phyloP scores from a whole-genome alignment of 2,113 vertebrate species.

The Phalacrocorax brasilianus region DNA sequence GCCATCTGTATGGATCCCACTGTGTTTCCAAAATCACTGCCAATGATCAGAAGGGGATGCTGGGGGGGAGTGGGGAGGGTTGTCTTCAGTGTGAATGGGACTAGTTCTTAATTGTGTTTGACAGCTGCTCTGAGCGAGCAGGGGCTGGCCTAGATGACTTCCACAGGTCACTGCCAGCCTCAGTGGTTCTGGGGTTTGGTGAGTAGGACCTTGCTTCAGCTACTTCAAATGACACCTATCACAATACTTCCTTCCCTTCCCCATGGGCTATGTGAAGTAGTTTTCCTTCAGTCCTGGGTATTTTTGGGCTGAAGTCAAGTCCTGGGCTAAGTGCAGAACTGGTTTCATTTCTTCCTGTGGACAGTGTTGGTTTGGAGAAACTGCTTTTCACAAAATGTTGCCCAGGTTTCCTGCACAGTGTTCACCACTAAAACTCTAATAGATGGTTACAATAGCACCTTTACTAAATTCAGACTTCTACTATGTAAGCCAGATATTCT shows the following conservation, averaged over 20 bases:
- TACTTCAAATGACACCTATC: not conserved
- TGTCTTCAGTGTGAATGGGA: not conserved
- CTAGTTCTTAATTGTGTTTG: not conserved
- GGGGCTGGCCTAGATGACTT: not conserved
- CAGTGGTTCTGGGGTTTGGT: fast-evolving
- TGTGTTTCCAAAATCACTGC: not conserved
- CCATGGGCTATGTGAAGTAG: fast-evolving
- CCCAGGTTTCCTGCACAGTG: not conserved
- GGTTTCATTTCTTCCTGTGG: not conserved
- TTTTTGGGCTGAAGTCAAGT: not conserved
- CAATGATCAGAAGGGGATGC: not conserved
- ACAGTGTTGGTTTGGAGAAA: not conserved
- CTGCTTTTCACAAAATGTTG: not conserved
- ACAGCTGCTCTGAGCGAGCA: not conserved
- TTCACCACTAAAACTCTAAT: not conserved
- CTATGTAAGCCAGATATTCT: not conserved
- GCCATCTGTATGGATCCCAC: not conserved
- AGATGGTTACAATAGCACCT: not conserved
- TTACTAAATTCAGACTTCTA: not conserved
- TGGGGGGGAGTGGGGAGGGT: not conserved
- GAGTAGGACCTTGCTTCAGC: not conserved
- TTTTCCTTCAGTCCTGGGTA: not conserved
- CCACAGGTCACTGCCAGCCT: not conserved
- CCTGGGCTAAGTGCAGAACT: not conserved
- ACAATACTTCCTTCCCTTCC: not conserved